Conservation (phyloP, 1,140 invertebrate genomes). For the Choristoneura fumiferana region DNA sequence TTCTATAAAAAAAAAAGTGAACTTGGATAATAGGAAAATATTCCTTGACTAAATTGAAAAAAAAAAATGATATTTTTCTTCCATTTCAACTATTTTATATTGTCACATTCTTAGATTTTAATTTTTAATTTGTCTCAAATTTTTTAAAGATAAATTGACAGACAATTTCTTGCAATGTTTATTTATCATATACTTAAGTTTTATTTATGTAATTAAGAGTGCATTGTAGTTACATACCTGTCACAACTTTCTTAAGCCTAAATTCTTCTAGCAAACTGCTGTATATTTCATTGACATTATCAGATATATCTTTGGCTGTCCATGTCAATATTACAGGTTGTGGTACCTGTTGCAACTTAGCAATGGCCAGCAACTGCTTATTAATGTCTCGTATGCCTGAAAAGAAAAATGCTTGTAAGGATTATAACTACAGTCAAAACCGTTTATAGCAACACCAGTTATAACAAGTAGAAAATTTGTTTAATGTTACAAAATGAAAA, state of each 20-base stretch:
- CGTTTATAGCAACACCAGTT: too few relatives aligned
- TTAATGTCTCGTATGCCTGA: constrained; percentile 51
- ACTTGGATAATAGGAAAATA: neutral
- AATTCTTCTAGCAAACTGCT: constrained; percentile 46
- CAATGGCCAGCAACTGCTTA: constrained; percentile 52
- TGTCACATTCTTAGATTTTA: too few relatives aligned
- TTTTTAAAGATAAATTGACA: constrained; percentile 56
- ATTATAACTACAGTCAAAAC: too few relatives aligned
- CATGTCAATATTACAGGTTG: constrained; percentile 60
- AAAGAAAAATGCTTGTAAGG: constrained; percentile 29
- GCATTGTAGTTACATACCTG: constrained; percentile 40
- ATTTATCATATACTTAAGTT: too few relatives aligned
- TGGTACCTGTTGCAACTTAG: constrained; percentile 43
- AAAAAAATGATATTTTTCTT: too few relatives aligned
- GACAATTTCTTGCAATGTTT: too few relatives aligned
- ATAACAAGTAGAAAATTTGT: too few relatives aligned
- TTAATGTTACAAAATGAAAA: too few relatives aligned
- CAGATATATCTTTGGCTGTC: constrained; percentile 46
- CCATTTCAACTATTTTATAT: too few relatives aligned
- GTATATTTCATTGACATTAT: constrained; percentile 41
- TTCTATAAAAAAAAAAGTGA: constrained; percentile 53
- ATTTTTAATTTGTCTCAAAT: constrained; percentile 36
- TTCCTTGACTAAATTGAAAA: too few relatives aligned
- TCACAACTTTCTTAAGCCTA: constrained; percentile 51
- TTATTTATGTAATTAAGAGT: too few relatives aligned